These are phyloP conservation scores for Irena cyanogastra DNA, from an alignment of 2,113 vertebrate species.

Conservation along the genomic window DNA sequence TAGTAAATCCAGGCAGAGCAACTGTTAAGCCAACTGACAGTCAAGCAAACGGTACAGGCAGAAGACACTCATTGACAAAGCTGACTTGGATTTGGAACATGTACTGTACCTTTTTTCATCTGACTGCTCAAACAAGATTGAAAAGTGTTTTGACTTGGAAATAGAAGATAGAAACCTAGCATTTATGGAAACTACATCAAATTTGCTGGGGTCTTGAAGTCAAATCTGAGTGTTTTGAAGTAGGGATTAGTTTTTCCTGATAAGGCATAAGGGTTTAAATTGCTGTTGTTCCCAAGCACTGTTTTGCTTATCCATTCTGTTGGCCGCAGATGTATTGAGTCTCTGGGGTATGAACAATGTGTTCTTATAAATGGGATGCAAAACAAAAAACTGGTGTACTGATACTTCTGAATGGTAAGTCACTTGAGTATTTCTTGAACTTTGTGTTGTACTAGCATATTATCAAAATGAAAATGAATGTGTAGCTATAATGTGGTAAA, in stretches of 20 bases:
- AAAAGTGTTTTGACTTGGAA: neutral
- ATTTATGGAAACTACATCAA: neutral
- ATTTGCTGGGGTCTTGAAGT: neutral
- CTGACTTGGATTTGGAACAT: neutral
- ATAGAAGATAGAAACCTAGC: neutral
- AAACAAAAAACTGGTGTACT: neutral
- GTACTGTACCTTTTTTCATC: neutral
- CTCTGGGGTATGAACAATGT: neutral
- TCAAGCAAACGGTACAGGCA: constrained; percentile 21
- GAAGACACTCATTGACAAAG: neutral
- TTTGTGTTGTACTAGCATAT: neutral
- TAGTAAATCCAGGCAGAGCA: constrained; percentile 73
- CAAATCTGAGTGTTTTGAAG: neutral
- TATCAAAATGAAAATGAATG: neutral
- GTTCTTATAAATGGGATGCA: neutral
- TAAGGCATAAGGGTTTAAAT: neutral
- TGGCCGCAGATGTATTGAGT: neutral
- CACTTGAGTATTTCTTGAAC: neutral
- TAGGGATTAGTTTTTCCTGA: neutral
- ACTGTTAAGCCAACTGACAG: constrained; percentile 74
- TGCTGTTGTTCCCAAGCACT: neutral
- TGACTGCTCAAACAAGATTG: neutral
- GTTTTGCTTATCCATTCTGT: neutral
- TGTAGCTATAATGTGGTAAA: neutral
- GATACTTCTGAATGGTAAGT: constrained; percentile 41